Base-by-base conservation (phyloP, 2,113 vertebrate genomes). In the Lagopus leucura region DNA sequence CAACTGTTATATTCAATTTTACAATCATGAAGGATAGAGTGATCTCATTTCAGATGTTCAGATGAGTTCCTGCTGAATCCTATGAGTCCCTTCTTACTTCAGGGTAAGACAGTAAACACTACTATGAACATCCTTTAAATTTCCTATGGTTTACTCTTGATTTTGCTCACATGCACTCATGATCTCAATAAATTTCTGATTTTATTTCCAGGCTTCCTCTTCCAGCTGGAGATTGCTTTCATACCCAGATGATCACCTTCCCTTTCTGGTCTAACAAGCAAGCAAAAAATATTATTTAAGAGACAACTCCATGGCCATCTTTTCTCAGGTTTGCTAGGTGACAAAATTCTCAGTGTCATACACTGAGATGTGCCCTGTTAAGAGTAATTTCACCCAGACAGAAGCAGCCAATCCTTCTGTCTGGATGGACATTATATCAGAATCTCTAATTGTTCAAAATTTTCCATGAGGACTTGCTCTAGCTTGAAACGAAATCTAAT, bases 101-200 rank as follows among this genome's bases (percentile, higher is more conserved):
- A 2, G 6, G 12, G 18, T 70, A 36, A 79, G 43, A 65, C 1
- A 91, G 30, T 20, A 81, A 74, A 60, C 52, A 30, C 27, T 5
- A 32, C 10, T 45, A 67, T 75, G 22, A 82, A 60, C 13, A 47
- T 18, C 9, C 20, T 30, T 58, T 61, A 16, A 28, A 24, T 52
- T 50, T 48, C 13, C 4, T 61, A 36, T 2, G 3, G 16, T 65
- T 47, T 54, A 47, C 1, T 1, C 18, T 65, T 83, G 25, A 67
- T 83, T 61, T 71, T 88, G 24, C 18, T 74, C 5, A 10, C 4
- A 16, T 10, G 52, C 15, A 9, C 2, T 80, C 12, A 40, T 12
- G 3, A 17, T 77, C 32, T 15, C 30, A 72, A 15, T 27, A 80
- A 28, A 0, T 2, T 1, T 1, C 6, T 20, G 12, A 11, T 28